phyloP scores from a whole-genome alignment of 1,140 invertebrate species.

The Bombus picipes region DNA sequence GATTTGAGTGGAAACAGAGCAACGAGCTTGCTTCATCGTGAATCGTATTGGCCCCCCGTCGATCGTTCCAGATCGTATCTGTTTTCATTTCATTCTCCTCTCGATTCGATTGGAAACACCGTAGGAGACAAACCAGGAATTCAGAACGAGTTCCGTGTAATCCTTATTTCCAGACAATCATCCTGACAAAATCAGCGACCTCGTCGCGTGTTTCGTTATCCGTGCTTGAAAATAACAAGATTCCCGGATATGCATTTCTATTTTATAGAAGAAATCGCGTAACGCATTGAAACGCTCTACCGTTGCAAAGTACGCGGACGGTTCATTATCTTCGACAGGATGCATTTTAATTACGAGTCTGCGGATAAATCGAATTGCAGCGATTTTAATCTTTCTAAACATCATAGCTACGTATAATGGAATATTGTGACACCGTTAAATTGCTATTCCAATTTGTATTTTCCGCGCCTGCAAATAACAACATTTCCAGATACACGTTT shows the following conservation, averaged over 20 bases:
- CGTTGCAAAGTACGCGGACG: too few species aligned
- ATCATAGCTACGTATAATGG: too few species aligned
- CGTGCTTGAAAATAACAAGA: not conserved
- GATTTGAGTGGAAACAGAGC: not conserved
- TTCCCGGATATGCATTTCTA: not conserved
- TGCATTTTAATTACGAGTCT: too few species aligned
- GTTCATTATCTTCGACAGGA: too few species aligned
- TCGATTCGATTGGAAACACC: constrained; percentile 6
- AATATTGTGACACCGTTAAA: too few species aligned
- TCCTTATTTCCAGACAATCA: constrained; percentile 27
- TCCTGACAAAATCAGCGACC: not conserved
- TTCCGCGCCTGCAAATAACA: too few species aligned
- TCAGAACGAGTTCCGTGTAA: constrained; percentile 3
- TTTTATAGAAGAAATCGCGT: not conserved
- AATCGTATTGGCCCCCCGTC: not conserved
- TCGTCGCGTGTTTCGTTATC: not conserved
- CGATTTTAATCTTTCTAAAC: too few species aligned
- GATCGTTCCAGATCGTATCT: constrained; percentile 17
- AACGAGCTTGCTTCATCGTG: not conserved
- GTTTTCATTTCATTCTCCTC: constrained; percentile 6
- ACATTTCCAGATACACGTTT: too few species aligned
- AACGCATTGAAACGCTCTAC: not conserved
- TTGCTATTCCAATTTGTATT: too few species aligned
- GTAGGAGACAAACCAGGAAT: constrained; percentile 15
- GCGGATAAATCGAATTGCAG: too few species aligned